Percentiles rank a stretch among this genome's conserved stretches.
These are phyloP conservation scores for Adelognathus sp. DNA, from an alignment of 2,888 invertebrate species.

Conservation along the genomic window DNA sequence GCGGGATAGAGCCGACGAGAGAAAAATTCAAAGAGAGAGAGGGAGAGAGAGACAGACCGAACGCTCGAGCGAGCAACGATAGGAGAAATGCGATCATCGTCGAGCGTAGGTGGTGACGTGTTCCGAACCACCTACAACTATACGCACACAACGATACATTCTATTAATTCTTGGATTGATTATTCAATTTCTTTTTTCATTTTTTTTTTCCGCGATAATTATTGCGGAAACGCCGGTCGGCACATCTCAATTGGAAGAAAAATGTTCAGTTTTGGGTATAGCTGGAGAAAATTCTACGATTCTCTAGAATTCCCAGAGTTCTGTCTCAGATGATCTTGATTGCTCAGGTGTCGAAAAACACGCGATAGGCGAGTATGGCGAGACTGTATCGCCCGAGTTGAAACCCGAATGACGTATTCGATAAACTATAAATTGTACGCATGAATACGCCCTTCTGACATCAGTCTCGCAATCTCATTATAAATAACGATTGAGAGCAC, in stretches of 20 bases:
- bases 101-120: slow-evolving; percentile 57
- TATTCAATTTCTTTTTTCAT: neutral
- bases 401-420: too few species aligned
- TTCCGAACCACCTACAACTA: slow-evolving; percentile 40
- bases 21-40: neutral
- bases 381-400: too few species aligned
- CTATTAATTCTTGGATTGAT: slow-evolving; percentile 12
- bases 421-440: too few species aligned
- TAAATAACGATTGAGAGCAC: too few species aligned
- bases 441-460: too few species aligned
- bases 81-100: slow-evolving; percentile 59
- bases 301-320: too few species aligned
- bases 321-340: too few species aligned
- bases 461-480: too few species aligned
- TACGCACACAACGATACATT: slow-evolving; percentile 1
- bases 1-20: slow-evolving; percentile 10
- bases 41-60: neutral
- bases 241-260: neutral
- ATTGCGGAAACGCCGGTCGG: neutral
- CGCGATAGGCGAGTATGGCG: too few species aligned
- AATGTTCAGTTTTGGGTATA: too few species aligned
- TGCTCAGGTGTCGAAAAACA: too few species aligned
- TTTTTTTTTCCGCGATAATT: neutral
- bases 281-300: too few species aligned
- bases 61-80: slow-evolving; percentile 36